Percentiles rank a stretch among this genome's conserved stretches.
phyloP scores from a whole-genome alignment of 1,140 invertebrate genomes.

The Hyposmocoma kahamanoa region DNA sequence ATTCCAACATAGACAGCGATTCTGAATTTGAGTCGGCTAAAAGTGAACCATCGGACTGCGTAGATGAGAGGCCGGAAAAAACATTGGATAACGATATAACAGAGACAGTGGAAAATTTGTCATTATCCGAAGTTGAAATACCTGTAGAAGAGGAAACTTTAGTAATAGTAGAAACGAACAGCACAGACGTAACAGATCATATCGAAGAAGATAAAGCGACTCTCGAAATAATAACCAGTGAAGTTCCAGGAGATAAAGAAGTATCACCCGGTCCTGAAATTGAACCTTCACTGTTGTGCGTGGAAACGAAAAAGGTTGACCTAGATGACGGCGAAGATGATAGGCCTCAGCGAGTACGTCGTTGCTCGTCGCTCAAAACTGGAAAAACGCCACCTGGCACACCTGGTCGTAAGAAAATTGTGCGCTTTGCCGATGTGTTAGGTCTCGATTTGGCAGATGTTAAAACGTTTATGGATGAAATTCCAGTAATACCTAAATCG shows the following conservation, averaged over 20 bases:
- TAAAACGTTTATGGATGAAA: constrained; percentile 91
- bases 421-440: constrained; percentile 94
- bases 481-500: constrained; percentile 89
- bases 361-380: constrained; percentile 91
- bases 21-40: constrained; percentile 66
- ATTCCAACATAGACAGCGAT: constrained; percentile 50
- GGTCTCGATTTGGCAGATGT: constrained; percentile 94
- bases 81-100: constrained; percentile 32
- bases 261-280: constrained; percentile 41
- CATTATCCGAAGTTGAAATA: constrained; percentile 42
- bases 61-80: not conserved
- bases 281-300: constrained; percentile 40
- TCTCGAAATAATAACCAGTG: constrained; percentile 46
- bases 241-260: constrained; percentile 43
- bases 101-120: constrained; percentile 44
- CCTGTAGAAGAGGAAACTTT: constrained; percentile 27
- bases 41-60: constrained; percentile 49
- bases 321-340: constrained; percentile 61
- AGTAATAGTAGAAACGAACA: constrained; percentile 10
- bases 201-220: constrained; percentile 17
- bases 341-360: constrained; percentile 78
- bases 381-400: constrained; percentile 94
- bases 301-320: constrained; percentile 34
- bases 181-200: constrained; percentile 11
- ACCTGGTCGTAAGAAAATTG: constrained; percentile 93